Conservation (phyloP, 2,797 vertebrate genomes). For the Masticophis lateralis region DNA sequence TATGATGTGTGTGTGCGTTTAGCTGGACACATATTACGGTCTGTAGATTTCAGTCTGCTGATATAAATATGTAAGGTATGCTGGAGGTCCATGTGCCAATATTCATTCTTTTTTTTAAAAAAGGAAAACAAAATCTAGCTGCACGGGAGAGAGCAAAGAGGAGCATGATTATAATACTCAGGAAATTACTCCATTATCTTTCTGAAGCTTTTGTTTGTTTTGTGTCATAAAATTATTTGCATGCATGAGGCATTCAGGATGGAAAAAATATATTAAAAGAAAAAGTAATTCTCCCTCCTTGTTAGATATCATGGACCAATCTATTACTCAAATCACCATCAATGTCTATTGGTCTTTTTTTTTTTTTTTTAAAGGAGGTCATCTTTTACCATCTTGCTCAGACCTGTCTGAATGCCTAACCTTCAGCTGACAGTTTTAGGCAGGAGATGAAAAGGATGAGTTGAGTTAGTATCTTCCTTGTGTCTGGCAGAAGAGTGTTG, state of each 20-base stretch:
- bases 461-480: background rate
- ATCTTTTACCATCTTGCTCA: background rate
- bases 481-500: background rate
- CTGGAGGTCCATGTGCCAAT: background rate
- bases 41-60: background rate
- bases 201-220: background rate
- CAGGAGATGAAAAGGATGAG: background rate
- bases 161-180: background rate
- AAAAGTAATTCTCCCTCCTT: background rate
- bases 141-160: background rate
- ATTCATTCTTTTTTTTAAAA: background rate
- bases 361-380: background rate
- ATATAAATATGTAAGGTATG: background rate
- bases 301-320: background rate
- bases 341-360: background rate
- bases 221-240: background rate
- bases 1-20: background rate
- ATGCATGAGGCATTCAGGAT: background rate
- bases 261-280: background rate
- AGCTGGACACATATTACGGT: background rate
- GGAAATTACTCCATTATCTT: background rate
- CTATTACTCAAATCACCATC: background rate
- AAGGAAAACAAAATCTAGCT: background rate
- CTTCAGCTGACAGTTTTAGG: background rate
- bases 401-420: background rate